Conservation (phyloP, 2,888 invertebrate species). For the Apamea sordens region DNA sequence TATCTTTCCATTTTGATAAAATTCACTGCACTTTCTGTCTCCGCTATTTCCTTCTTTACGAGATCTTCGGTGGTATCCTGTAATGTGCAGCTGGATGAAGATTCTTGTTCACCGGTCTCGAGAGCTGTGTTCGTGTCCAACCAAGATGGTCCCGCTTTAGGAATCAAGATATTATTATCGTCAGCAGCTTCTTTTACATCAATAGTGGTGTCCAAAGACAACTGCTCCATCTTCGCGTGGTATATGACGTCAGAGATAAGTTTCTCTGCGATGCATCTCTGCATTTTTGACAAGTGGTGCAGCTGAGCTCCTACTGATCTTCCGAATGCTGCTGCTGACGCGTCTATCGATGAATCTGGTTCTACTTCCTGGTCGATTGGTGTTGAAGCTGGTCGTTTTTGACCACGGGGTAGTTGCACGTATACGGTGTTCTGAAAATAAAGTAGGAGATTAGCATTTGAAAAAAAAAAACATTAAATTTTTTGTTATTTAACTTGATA, state of each 20-base stretch:
- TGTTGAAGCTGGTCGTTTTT: constrained; percentile 23
- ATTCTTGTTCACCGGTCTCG: constrained; percentile 15
- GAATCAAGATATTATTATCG: constrained; percentile 7
- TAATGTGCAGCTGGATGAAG: constrained; percentile 17
- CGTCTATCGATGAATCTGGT: background rate
- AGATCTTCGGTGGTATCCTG: background rate
- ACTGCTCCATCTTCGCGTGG: constrained; percentile 46
- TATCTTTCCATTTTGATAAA: constrained; percentile 44
- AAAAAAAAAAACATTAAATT: background rate
- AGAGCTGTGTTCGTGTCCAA: constrained; percentile 19
- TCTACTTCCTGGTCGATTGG: background rate
- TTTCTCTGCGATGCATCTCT: constrained; percentile 61
- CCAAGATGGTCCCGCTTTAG: constrained; percentile 53
- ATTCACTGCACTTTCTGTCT: constrained; percentile 45
- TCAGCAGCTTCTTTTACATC: background rate
- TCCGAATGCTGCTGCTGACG: constrained; percentile 49
- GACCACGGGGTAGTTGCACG: background rate
- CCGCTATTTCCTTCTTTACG: constrained; percentile 20
- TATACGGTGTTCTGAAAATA: constrained; percentile 39
- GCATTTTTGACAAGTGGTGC: constrained; percentile 45
- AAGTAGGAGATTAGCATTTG: background rate
- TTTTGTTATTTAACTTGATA: background rate
- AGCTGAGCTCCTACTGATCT: constrained; percentile 47
- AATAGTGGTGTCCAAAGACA: constrained; percentile 28
- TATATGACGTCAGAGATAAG: constrained; percentile 63